Evolutionary conservation across 2,797 vertebrate genomes (phyloP).

Genomic region (Graptemys geographica): DNA sequence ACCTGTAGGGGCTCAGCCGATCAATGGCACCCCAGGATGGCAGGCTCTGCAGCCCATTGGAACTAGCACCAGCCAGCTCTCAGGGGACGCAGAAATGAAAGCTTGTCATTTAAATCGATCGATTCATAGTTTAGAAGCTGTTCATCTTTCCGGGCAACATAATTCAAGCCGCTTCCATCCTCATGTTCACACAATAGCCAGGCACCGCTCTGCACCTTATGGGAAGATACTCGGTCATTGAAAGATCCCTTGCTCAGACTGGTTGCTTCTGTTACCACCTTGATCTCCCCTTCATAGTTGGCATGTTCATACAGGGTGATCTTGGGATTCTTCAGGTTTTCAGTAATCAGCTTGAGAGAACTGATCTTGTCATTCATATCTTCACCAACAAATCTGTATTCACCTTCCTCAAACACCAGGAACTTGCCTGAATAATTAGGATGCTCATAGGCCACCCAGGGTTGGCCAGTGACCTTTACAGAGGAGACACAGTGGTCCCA

Average conservation of each 20-base stretch:
- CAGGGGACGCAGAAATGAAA: slow-evolving; percentile 61
- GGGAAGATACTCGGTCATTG: slow-evolving; percentile 15
- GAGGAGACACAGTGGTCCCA: slow-evolving; percentile 53
- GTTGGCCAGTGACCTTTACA: slow-evolving; percentile 24
- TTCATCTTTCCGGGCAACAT: neutral
- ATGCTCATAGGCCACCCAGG: slow-evolving; percentile 59
- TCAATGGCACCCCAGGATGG: fast-evolving
- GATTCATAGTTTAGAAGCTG: neutral
- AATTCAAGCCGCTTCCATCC: neutral
- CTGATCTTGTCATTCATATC: slow-evolving; percentile 17
- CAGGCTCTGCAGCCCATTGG: neutral
- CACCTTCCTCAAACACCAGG: slow-evolving; percentile 43
- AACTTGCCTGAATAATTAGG: neutral
- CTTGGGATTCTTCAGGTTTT: neutral
- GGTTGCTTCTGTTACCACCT: neutral
- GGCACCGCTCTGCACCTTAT: slow-evolving; percentile 37
- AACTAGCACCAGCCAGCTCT: fast-evolving
- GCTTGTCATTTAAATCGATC: neutral
- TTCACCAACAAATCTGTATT: fast-evolving
- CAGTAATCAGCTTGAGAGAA: slow-evolving; percentile 48
- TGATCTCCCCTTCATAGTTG: neutral
- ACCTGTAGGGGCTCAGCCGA: neutral
- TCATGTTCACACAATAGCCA: slow-evolving; percentile 42
- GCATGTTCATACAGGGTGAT: slow-evolving; percentile 13
- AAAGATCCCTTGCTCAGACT: fast-evolving